phyloP scores from a whole-genome alignment of 1,140 invertebrate genomes.

The Hylaeus volcanicus region DNA sequence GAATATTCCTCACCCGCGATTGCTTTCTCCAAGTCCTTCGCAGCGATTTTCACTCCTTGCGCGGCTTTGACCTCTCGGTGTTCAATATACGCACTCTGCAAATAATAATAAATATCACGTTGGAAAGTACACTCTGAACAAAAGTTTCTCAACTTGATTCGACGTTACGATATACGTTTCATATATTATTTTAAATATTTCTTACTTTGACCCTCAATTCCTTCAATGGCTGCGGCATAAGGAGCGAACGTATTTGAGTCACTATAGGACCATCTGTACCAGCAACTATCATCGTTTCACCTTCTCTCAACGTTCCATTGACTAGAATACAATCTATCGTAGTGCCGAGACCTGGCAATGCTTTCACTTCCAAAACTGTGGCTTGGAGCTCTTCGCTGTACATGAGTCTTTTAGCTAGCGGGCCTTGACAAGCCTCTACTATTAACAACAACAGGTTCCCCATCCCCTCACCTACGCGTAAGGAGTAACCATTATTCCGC shows the following conservation, averaged over 20 bases:
- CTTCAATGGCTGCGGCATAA: slow-evolving; percentile 98
- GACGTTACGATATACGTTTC: no score
- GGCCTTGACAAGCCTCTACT: slow-evolving; percentile 94
- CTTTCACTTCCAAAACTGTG: slow-evolving; percentile 99
- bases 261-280: slow-evolving; percentile 99
- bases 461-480: slow-evolving; percentile 94
- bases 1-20: slow-evolving; percentile 87
- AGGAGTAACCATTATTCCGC: background rate
- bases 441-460: slow-evolving; percentile 97
- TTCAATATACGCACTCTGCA: slow-evolving; percentile 96
- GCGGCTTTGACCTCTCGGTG: slow-evolving; percentile 97
- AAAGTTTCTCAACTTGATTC: no score
- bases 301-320: slow-evolving; percentile 95
- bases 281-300: slow-evolving; percentile 96
- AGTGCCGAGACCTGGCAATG: slow-evolving; percentile 97
- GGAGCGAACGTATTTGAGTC: slow-evolving; percentile 96
- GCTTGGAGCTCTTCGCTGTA: slow-evolving; percentile 97
- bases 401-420: slow-evolving; percentile 93
- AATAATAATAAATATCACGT: slow-evolving; percentile 31
- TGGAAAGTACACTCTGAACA: background rate
- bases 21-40: slow-evolving; percentile 98
- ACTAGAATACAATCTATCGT: slow-evolving; percentile 99
- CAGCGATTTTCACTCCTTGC: slow-evolving; percentile 99
- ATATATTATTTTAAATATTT: background rate
- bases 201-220: slow-evolving; percentile 97